phyloP scores from a whole-genome alignment of 2,888 invertebrate genomes.

The Ochropleura plecta region DNA sequence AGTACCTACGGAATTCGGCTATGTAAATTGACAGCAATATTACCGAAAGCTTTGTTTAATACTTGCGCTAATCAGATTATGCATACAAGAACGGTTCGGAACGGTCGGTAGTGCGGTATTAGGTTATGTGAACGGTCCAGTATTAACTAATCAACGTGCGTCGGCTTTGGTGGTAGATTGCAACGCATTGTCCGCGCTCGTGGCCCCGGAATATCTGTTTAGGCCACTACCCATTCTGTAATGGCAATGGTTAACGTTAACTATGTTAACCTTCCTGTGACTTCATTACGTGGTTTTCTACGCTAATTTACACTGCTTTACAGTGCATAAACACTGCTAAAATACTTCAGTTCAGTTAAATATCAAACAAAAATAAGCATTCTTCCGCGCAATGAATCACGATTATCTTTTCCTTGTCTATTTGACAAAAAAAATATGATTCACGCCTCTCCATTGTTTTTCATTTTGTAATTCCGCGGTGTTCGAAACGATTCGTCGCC shows the following conservation, averaged over 20 bases:
- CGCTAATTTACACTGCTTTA: constrained; percentile 67
- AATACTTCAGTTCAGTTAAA: background rate
- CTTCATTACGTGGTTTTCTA: constrained; percentile 75
- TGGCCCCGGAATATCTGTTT: constrained; percentile 90
- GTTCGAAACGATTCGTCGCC: constrained; percentile 76
- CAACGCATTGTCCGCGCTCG: constrained; percentile 88
- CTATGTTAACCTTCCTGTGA: constrained; percentile 81
- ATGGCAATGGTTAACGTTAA: constrained; percentile 86
- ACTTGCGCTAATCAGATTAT: constrained; percentile 90
- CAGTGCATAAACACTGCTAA: constrained; percentile 31
- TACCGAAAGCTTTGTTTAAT: constrained; percentile 87
- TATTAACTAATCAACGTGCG: constrained; percentile 90
- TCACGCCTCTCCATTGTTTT: constrained; percentile 59
- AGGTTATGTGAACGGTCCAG: constrained; percentile 86
- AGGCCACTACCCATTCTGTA: constrained; percentile 88
- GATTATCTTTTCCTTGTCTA: constrained; percentile 20
- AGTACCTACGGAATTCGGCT: constrained; percentile 65
- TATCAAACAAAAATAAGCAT: background rate
- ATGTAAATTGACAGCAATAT: constrained; percentile 82
- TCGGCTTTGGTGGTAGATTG: constrained; percentile 88
- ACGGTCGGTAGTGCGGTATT: constrained; percentile 81
- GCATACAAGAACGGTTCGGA: constrained; percentile 89
- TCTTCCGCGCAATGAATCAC: constrained; percentile 26
- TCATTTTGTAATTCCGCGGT: constrained; percentile 66
- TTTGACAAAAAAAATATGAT: constrained; percentile 47